Evolutionary conservation across 2,888 invertebrate genomes (phyloP), one percentile per base, ranked within the genome.

Genomic region (Noctua janthe): DNA sequence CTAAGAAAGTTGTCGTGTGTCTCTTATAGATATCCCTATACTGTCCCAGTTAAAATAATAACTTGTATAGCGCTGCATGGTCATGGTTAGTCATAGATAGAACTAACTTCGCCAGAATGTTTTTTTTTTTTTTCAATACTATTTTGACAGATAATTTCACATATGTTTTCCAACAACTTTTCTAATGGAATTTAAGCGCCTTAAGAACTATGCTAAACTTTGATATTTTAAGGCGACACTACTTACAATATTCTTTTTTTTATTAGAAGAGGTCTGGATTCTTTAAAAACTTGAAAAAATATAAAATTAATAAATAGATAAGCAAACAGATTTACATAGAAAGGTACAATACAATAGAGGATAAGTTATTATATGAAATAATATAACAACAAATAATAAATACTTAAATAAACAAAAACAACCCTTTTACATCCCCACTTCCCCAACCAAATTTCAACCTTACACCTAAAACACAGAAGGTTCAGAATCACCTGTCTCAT

Each of bases 401-500:
- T 64, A 62, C 23, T 73, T 72, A 69, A 51, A 73, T 66, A 72
- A 29, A 74, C n/a, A 39, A 20, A 29, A 35, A n/a, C 8, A 6
- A 1, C 15, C 47, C 39, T 10, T 5, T 15, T 2, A 43, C 11
- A n/a, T 29, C 10, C 17, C 10, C 17, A 35, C 1, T 35, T 59
- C 15, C n/a, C 1, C 6, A 70, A 17, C 6, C 15, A 1, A 73
- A 70, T 43, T 49, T 74, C 1, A 73, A 70, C 51, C 71, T 72
- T 78, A 67, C 72, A 15, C 0, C 0, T 5, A 76, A 35, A 47
- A 7, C 0, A 74, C 0, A 79, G 70, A 88, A 74, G 73, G 71
- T 82, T 3, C 7, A 81, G 64, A 80, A 94, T 97, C 94, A 99
- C 99, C 99, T 92, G 99, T 98, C 97, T 99, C 99, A 94, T 99